phyloP scores from a whole-genome alignment of 2,113 vertebrate genomes.

The Equus quagga region DNA sequence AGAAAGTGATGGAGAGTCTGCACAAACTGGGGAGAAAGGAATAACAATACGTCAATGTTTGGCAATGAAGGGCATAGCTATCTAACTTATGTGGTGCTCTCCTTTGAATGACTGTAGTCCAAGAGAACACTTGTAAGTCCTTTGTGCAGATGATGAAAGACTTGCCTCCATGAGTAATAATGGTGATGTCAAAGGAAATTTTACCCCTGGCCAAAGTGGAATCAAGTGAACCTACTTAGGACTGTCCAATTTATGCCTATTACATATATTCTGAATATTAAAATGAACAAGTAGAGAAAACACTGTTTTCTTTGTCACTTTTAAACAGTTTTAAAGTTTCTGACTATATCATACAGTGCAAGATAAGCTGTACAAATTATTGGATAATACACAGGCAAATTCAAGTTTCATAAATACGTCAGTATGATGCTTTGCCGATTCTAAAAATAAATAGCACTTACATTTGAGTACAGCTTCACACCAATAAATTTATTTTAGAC shows the following conservation, averaged over 20 bases:
- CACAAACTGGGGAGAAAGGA: neutral
- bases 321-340: neutral
- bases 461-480: neutral
- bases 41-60: neutral
- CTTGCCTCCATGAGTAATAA: neutral
- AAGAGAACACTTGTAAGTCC: neutral
- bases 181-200: neutral
- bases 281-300: neutral
- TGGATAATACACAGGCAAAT: neutral
- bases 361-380: conserved; percentile 7
- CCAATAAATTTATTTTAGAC: neutral
- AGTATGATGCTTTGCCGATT: neutral
- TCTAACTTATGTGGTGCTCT: neutral
- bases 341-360: neutral
- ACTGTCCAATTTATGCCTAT: neutral
- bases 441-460: neutral
- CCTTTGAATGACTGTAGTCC: neutral
- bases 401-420: neutral
- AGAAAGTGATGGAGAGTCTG: neutral
- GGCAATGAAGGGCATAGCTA: neutral
- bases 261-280: neutral
- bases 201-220: neutral
- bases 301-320: neutral
- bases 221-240: neutral
- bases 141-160: neutral